Conservation (phyloP, 2,113 vertebrate genomes). For the Girardinichthys multiradiatus region DNA sequence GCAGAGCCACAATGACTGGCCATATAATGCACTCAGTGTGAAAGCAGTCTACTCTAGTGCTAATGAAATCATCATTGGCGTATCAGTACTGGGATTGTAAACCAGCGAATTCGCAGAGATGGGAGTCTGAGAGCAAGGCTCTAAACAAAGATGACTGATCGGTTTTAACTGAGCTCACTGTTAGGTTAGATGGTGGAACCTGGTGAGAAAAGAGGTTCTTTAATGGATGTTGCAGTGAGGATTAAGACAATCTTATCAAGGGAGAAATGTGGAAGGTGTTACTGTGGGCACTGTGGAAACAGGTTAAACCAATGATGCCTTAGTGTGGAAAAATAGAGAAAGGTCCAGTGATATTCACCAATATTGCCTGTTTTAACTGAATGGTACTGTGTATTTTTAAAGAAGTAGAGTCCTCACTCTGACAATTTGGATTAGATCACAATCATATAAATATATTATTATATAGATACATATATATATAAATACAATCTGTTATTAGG, state of each 20-base stretch:
- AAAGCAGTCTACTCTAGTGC: slow-evolving; percentile 13
- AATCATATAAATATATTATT: no score
- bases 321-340: not conserved
- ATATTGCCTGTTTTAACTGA: no score
- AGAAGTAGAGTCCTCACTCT: no score
- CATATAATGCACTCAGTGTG: slow-evolving; percentile 12
- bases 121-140: slow-evolving; percentile 42
- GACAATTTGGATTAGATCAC: no score
- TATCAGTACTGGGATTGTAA: slow-evolving; percentile 40
- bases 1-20: slow-evolving; percentile 6
- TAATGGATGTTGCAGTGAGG: slow-evolving; percentile 44
- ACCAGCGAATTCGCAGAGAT: slow-evolving; percentile 40
- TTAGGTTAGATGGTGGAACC: slow-evolving; percentile 51
- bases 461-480: no score
- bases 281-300: slow-evolving; percentile 14
- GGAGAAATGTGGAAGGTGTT: slow-evolving; percentile 35
- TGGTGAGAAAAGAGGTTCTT: slow-evolving; percentile 40
- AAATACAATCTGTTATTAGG: no score
- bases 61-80: slow-evolving; percentile 48
- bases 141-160: slow-evolving; percentile 62
- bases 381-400: no score
- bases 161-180: slow-evolving; percentile 67
- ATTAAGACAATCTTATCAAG: slow-evolving; percentile 61
- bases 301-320: slow-evolving; percentile 11
- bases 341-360: no score